A percentile compares a stretch with the other conserved stretches of the same genome.
Evolutionary conservation across 2,888 invertebrate species (phyloP).

Genomic region (Mesoligia furuncula): DNA sequence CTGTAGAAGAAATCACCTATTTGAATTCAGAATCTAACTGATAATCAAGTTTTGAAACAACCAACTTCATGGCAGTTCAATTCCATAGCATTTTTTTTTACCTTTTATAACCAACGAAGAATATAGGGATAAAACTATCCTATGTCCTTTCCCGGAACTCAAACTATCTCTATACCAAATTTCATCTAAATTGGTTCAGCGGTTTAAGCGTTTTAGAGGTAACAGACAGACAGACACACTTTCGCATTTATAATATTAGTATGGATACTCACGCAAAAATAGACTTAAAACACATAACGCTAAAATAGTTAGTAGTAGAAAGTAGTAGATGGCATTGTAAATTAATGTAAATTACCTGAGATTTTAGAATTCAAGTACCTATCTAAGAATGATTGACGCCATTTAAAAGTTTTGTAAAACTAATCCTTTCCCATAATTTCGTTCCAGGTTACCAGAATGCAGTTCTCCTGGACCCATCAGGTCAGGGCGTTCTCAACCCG

Average conservation of each 20-base stretch:
- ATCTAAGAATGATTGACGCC: background rate
- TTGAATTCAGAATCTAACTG: background rate
- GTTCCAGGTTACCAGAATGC: conserved; percentile 81
- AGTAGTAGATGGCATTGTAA: background rate
- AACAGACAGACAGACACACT: too few relatives aligned
- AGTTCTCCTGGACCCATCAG: conserved; percentile 78
- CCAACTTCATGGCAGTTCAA: background rate
- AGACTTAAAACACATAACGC: background rate
- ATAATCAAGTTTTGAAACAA: background rate
- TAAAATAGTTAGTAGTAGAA: too few relatives aligned
- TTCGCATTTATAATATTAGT: too few relatives aligned
- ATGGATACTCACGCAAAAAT: background rate
- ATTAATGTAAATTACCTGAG: too few relatives aligned
- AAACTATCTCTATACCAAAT: too few relatives aligned
- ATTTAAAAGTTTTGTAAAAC: background rate
- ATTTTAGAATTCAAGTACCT: background rate
- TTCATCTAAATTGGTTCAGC: too few relatives aligned
- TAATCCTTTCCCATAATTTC: background rate
- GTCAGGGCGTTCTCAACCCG: conserved; percentile 75
- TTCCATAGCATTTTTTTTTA: background rate
- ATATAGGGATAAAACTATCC: too few relatives aligned
- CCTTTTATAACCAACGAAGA: background rate
- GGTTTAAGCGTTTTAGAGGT: too few relatives aligned
- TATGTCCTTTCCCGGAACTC: too few relatives aligned
- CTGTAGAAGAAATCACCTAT: too few relatives aligned